Percentiles rank a stretch among this genome's conserved stretches.
phyloP scores from a whole-genome alignment of 2,797 vertebrate species.

The Artibeus lituratus region DNA sequence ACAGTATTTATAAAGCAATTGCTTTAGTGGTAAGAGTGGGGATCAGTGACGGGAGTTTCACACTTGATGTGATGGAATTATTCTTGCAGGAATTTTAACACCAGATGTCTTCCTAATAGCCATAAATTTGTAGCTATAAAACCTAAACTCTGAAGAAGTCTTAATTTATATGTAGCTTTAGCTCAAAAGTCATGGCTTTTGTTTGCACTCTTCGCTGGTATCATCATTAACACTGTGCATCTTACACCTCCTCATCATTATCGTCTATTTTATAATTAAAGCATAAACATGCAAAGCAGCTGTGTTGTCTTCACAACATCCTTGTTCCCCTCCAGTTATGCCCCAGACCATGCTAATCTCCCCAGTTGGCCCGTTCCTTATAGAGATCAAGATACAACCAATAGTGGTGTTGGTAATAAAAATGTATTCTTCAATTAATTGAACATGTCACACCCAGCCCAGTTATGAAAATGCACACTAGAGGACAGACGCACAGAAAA shows the following conservation, averaged over 20 bases:
- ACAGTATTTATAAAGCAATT: not conserved
- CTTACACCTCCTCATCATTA: not conserved
- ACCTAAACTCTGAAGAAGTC: not conserved
- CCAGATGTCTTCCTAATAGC: not conserved
- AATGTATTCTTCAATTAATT: not conserved
- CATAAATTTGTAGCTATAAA: not conserved
- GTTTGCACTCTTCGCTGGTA: not conserved
- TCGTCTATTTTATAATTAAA: not conserved
- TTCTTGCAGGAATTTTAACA: conserved; percentile 20
- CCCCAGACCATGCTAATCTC: not conserved
- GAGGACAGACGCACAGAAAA: not conserved
- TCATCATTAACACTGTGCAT: not conserved
- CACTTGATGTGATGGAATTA: not conserved
- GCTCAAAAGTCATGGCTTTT: not conserved
- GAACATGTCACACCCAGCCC: not conserved
- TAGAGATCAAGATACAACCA: not conserved
- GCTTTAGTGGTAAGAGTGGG: not conserved
- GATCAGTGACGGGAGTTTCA: not conserved
- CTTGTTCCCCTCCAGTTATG: not conserved
- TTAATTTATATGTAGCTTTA: not conserved
- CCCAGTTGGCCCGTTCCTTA: not conserved
- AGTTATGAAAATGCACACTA: not conserved
- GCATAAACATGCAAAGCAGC: not conserved
- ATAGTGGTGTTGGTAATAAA: not conserved
- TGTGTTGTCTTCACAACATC: not conserved